phyloP scores from a whole-genome alignment of 2,888 invertebrate species.

The Leptinotarsa juncta region DNA sequence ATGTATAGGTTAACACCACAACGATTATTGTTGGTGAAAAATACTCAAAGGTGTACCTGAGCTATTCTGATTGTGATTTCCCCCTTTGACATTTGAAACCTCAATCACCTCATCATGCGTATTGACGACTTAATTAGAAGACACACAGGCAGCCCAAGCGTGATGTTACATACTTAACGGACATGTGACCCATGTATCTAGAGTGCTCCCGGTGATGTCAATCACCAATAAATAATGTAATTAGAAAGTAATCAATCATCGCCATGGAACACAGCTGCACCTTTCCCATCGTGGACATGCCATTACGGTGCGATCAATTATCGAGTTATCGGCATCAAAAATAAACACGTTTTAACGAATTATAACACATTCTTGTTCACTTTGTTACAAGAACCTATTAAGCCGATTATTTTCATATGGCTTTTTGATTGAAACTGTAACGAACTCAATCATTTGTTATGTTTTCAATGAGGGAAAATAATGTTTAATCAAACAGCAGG shows the following conservation, averaged over 20 bases:
- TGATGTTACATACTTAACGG: conserved; percentile 42
- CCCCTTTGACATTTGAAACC: conserved; percentile 21
- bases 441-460: not conserved
- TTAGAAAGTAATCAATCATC: conserved; percentile 65
- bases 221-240: conserved; percentile 65
- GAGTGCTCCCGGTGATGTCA: conserved; percentile 53
- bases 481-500: not conserved
- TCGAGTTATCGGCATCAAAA: conserved; percentile 51
- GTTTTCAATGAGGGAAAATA: not conserved
- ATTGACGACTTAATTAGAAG: conserved; percentile 44
- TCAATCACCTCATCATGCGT: conserved; percentile 32
- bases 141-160: conserved; percentile 34
- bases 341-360: conserved; percentile 41
- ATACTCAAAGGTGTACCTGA: too few species aligned
- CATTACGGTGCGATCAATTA: conserved; percentile 59
- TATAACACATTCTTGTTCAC: conserved; percentile 21
- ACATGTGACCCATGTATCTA: conserved; percentile 46
- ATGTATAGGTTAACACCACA: too few species aligned
- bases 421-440: conserved; percentile 17
- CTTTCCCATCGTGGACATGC: conserved; percentile 58
- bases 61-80: not conserved
- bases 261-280: conserved; percentile 59
- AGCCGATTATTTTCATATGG: conserved; percentile 24
- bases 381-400: conserved; percentile 22
- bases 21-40: too few species aligned